These are phyloP conservation scores for cat (Felis catus) DNA, from an alignment of 2,113 vertebrate genomes.

Conservation along the genomic window DNA sequence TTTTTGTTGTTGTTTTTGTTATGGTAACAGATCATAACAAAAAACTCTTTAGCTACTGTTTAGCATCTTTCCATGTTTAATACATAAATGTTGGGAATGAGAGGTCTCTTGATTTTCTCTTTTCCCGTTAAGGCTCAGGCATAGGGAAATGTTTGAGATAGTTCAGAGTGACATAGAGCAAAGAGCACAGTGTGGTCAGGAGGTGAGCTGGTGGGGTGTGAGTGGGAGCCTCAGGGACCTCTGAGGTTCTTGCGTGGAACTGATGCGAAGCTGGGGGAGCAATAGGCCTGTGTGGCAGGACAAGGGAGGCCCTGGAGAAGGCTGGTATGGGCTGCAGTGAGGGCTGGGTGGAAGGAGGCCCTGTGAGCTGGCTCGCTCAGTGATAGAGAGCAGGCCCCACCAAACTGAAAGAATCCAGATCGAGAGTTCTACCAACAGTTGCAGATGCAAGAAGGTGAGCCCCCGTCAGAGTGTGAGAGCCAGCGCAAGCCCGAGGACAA, in stretches of 20 bases:
- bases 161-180: neutral
- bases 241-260: neutral
- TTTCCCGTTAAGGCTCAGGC: neutral
- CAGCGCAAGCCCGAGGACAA: neutral
- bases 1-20: neutral
- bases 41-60: neutral
- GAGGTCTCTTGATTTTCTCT: neutral
- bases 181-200: neutral
- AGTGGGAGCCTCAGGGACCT: rapidly evolving
- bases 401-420: neutral
- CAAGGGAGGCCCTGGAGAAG: neutral
- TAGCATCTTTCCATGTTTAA: neutral
- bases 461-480: neutral
- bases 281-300: neutral
- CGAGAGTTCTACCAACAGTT: neutral
- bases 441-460: neutral
- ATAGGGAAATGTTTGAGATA: neutral
- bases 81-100: neutral
- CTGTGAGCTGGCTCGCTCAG: neutral
- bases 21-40: neutral
- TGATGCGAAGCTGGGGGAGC: neutral
- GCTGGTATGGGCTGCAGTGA: neutral
- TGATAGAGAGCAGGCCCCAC: neutral
- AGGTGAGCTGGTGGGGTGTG: rapidly evolving
- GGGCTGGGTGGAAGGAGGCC: neutral